Percentiles rank a stretch among this genome's conserved stretches.
phyloP scores from a whole-genome alignment of 30 jellyfish, hydroid and myxozoan genomes.

The Pseudorhiza aurosa region DNA sequence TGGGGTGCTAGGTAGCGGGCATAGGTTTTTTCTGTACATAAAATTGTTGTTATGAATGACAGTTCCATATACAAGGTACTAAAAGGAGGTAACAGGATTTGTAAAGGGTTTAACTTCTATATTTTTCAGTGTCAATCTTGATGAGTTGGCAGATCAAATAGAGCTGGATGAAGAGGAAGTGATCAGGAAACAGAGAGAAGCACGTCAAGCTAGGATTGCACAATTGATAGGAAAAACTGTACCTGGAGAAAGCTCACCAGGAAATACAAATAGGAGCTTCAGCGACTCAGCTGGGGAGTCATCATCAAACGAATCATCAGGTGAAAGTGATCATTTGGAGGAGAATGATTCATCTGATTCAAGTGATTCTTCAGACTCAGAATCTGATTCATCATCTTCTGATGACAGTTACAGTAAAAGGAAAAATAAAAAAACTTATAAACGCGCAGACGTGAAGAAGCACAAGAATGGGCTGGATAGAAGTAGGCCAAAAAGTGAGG shows the following conservation, averaged over 20 bases:
- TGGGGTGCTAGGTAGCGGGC: no score
- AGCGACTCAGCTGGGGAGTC: conserved; percentile 52
- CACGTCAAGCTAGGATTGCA: conserved; percentile 86
- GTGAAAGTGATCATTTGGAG: conserved; percentile 13
- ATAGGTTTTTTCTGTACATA: no score
- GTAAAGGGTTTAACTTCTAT: background rate
- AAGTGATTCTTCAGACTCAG: conserved; percentile 29
- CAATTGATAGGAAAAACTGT: conserved; percentile 54
- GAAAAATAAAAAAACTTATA: background rate
- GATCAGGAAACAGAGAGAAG: conserved; percentile 75
- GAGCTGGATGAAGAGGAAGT: conserved; percentile 94
- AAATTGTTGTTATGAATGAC: no score
- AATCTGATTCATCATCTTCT: background rate
- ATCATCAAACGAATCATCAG: conserved; percentile 21
- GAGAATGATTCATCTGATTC: conserved; percentile 9
- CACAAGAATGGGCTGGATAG: no score
- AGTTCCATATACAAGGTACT: no score
- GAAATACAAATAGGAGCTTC: conserved; percentile 43
- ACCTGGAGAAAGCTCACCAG: conserved; percentile 27
- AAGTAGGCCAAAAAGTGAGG: no score
- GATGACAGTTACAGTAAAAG: conserved; percentile 14
- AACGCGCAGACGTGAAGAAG: no score
- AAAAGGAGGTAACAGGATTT: no score
- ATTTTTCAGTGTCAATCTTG: conserved; percentile 76
- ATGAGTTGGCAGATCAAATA: conserved; percentile 91